Percentiles rank a stretch among this genome's conserved stretches.
These are phyloP conservation scores for Helogale parvula DNA, from an alignment of 2,113 vertebrate species.

Conservation along the genomic window DNA sequence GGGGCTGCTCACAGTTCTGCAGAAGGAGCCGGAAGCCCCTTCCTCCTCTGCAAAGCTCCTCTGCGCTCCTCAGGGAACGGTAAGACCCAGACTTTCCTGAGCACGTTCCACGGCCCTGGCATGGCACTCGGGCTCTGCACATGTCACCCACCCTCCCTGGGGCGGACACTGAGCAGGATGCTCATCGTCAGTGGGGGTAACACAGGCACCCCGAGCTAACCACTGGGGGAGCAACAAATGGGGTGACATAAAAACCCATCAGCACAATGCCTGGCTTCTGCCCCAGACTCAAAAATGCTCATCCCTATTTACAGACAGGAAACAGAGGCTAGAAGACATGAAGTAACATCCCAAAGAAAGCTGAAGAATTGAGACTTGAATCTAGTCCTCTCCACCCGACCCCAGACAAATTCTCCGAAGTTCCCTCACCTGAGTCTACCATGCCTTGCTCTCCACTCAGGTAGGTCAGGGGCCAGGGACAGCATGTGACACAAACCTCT, in stretches of 20 bases:
- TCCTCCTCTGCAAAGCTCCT: no score
- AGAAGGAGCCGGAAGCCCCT: not conserved
- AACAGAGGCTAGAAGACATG: not conserved
- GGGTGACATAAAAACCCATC: not conserved
- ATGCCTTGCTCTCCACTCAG: not conserved
- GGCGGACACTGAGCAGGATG: not conserved
- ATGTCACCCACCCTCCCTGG: not conserved
- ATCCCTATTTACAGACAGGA: not conserved
- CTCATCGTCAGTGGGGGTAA: accelerated
- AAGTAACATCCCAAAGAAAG: not conserved
- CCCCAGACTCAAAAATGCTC: not conserved
- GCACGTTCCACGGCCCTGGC: accelerated
- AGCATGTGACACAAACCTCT: no score
- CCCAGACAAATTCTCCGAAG: not conserved
- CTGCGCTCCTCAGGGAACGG: not conserved
- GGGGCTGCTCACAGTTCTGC: no score
- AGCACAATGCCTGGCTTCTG: not conserved
- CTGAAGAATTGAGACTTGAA: not conserved
- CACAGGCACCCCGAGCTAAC: not conserved
- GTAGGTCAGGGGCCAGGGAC: not conserved
- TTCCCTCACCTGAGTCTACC: not conserved
- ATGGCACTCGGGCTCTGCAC: not conserved
- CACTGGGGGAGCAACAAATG: accelerated
- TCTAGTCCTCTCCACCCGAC: accelerated
- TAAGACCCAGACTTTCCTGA: not conserved